Conservation (phyloP, 1,140 invertebrate genomes). For the Agrilus planipennis region DNA sequence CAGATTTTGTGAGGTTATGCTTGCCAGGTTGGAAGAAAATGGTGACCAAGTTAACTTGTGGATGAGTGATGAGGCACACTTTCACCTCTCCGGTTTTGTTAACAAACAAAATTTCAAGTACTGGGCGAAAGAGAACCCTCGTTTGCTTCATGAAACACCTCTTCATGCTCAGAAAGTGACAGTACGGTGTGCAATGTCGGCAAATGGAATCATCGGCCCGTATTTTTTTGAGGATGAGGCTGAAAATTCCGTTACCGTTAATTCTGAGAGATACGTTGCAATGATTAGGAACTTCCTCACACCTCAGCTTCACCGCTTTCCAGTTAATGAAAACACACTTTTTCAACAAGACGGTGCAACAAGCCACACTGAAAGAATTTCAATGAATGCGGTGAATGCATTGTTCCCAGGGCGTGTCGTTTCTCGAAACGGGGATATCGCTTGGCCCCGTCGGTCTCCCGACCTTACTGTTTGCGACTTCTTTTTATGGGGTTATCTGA, state of each 20-base stretch:
- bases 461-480: constrained; percentile 22
- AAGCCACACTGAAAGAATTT: constrained; percentile 6
- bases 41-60: constrained; percentile 7
- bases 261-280: constrained; percentile 8
- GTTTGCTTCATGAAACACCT: constrained; percentile 12
- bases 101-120: constrained; percentile 8
- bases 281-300: constrained; percentile 8
- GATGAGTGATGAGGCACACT: constrained; percentile 7
- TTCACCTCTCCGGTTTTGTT: constrained; percentile 6
- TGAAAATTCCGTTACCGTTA: constrained; percentile 6
- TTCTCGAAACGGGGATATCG: constrained; percentile 6
- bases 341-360: constrained; percentile 5
- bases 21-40: constrained; percentile 8
- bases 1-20: constrained; percentile 7
- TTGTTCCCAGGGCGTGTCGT: constrained; percentile 2
- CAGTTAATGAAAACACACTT: constrained; percentile 6
- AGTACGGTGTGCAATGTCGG: constrained; percentile 13
- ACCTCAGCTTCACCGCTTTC: constrained; percentile 7
- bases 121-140: constrained; percentile 9
- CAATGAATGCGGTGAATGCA: constrained; percentile 7
- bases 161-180: constrained; percentile 14
- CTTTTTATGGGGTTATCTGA: constrained; percentile 14
- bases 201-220: constrained; percentile 7
- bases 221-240: constrained; percentile 11
- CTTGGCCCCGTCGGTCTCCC: constrained; percentile 15